Base-by-base conservation (phyloP, 2,888 invertebrate genomes). In the Leptinotarsa rubiginosa region DNA sequence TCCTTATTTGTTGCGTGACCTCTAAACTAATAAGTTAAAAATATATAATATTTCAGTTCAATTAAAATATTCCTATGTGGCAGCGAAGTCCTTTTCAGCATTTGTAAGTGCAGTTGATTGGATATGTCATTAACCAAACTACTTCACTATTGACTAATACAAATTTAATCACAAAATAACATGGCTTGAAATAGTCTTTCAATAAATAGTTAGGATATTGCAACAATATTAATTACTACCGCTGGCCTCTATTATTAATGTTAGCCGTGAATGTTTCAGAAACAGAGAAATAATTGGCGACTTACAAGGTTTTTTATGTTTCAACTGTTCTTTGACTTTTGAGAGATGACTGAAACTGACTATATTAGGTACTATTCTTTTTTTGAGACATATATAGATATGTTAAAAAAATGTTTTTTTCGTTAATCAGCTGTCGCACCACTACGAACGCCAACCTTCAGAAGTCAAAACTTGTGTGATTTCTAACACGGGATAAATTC, bases 191-290 rank as follows among this genome's bases (percentile, higher is more conserved):
- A 50, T 50, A 50, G 16, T 15, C 2, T 50, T n/a, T 50, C 16
- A 50, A 50, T 56, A 56, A 56, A 56, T 56, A 56, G 56, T 22
- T 20, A 18, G 56, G 56, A 56, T 56, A 56, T 56, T 56, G 56
- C 56, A 56, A 25, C 56, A 56, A 16, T 15, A 22, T 13, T 56
- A 56, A 56, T 56, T 22, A 56, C 22, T 56, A 56, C 12, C 56
- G 15, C 20, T 56, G 56, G 56, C 56, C 56, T 56, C 22, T 56
- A 52, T 52, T 18, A 10, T 52, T 52, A 52, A 52, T 18, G n/a
- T 12, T 18, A 52, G 52, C 18, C 13, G 18, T 52, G 52, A 52
- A 52, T n/a, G 52, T 52, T 18, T 18, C 1, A 56, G 56, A 22
- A 56, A 22, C 18, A 22, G 15, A 56, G 56, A 22, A 22, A 20